Conservation (phyloP, 2,888 invertebrate genomes). For the Tuta absoluta region DNA sequence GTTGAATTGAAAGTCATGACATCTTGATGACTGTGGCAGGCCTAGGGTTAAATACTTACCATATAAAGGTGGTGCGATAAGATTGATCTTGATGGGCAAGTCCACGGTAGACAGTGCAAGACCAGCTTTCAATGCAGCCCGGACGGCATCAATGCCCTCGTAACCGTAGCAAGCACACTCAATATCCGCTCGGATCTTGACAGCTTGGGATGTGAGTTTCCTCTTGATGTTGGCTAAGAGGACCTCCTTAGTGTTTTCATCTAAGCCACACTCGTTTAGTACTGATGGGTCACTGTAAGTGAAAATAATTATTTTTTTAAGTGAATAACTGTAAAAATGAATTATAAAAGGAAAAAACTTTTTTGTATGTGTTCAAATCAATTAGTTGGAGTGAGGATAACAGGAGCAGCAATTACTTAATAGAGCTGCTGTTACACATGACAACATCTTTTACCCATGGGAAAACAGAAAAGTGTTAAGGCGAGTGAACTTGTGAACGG, state of each 20-base stretch:
- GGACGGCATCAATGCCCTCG: conserved; percentile 99
- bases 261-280: conserved; percentile 96
- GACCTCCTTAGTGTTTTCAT: conserved; percentile 94
- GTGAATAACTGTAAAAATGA: too few relatives aligned
- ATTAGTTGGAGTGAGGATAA: background rate
- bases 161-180: conserved; percentile 84
- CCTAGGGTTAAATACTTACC: conserved; percentile 64
- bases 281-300: conserved; percentile 93
- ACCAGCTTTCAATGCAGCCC: conserved; percentile 94
- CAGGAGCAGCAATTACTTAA: background rate
- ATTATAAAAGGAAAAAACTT: too few relatives aligned
- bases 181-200: conserved; percentile 73
- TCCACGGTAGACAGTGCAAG: conserved; percentile 94
- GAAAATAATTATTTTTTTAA: too few relatives aligned
- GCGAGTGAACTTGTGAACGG: too few relatives aligned
- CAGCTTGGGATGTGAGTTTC: conserved; percentile 94
- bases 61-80: conserved; percentile 99
- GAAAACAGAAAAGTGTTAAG: too few relatives aligned
- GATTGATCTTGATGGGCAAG: conserved; percentile 98
- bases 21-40: background rate
- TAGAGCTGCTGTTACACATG: too few relatives aligned
- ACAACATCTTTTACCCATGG: too few relatives aligned
- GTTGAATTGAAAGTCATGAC: background rate
- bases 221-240: conserved; percentile 96
- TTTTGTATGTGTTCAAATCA: too few relatives aligned